Evolutionary conservation across 2,888 invertebrate genomes (phyloP).

Genomic region (Colletes collaris): DNA sequence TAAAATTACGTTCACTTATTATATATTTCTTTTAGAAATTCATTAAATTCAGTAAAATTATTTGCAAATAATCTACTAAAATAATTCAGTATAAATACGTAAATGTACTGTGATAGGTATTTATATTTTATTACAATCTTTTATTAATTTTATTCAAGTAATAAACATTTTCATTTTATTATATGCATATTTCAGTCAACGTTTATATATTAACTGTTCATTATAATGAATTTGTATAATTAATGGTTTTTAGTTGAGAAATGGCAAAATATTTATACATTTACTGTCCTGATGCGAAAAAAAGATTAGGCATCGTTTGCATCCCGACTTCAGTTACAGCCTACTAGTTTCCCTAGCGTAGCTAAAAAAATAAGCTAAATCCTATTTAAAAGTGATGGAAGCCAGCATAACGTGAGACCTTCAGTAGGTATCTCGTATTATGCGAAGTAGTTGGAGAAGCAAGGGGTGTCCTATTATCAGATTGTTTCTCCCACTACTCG

Average conservation of each 20-base stretch:
- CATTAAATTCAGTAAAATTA: background rate
- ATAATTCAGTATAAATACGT: slow-evolving; percentile 15
- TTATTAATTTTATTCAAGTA: background rate
- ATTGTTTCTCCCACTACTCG: too few species aligned
- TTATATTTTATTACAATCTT: slow-evolving; percentile 13
- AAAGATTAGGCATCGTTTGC: too few species aligned
- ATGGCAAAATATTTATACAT: background rate
- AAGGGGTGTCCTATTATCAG: too few species aligned
- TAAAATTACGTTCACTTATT: slow-evolving; percentile 1
- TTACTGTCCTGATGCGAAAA: too few species aligned
- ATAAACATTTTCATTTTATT: background rate
- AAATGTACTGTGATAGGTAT: background rate
- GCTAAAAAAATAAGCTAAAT: too few species aligned
- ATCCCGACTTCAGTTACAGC: too few species aligned
- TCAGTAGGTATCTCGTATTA: too few species aligned
- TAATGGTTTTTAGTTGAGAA: background rate
- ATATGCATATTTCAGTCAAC: background rate
- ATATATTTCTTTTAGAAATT: slow-evolving; percentile 15
- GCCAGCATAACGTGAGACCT: too few species aligned
- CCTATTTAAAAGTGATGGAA: too few species aligned
- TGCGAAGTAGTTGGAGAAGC: too few species aligned
- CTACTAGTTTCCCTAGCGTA: too few species aligned
- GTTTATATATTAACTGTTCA: background rate
- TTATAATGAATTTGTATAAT: background rate
- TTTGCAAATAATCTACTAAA: slow-evolving; percentile 2